Evolutionary conservation across 2,797 vertebrate genomes (phyloP).

Genomic region (Gadopsis marmoratus): DNA sequence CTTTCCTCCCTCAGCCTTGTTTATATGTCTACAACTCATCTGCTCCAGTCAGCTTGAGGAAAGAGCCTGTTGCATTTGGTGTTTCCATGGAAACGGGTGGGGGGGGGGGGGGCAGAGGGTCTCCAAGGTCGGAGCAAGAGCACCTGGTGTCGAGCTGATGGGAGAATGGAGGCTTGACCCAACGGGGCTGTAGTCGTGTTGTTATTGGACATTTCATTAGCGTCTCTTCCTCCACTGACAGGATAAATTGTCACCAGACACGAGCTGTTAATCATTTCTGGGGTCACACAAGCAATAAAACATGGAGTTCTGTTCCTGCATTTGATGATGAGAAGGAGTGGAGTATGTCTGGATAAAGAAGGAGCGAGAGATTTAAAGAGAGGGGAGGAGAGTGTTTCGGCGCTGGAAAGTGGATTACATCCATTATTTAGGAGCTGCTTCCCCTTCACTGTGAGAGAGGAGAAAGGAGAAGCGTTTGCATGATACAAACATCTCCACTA

Average conservation of each 20-base stretch:
- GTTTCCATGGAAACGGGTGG: conserved; percentile 91
- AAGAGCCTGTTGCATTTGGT: conserved; percentile 74
- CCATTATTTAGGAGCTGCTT: conserved; percentile 76
- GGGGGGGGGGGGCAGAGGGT: conserved; percentile 67
- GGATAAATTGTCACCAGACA: conserved; percentile 73
- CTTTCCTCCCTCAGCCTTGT: conserved; percentile 43
- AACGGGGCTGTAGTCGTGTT: conserved; percentile 36
- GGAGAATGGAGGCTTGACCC: conserved; percentile 66
- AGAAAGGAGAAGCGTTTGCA: conserved; percentile 33
- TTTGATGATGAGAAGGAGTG: conserved; percentile 62
- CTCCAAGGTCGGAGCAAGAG: conserved; percentile 87
- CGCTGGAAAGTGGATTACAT: conserved; percentile 74
- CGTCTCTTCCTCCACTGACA: conserved; percentile 45
- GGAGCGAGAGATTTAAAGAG: conserved; percentile 66
- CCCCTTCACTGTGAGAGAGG: conserved; percentile 44
- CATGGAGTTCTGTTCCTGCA: conserved; percentile 41
- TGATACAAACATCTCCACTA: conserved; percentile 43
- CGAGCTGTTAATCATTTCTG: conserved; percentile 71
- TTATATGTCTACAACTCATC: conserved; percentile 50
- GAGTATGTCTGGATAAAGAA: conserved; percentile 62
- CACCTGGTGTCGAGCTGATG: conserved; percentile 61
- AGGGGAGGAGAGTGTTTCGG: conserved; percentile 61
- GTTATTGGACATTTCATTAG: conserved; percentile 73
- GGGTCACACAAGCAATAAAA: conserved; percentile 66
- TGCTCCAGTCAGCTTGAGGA: conserved; percentile 80